These are phyloP conservation scores for Castor canadensis DNA, from an alignment of 2,113 vertebrate genomes.

Conservation along the genomic window DNA sequence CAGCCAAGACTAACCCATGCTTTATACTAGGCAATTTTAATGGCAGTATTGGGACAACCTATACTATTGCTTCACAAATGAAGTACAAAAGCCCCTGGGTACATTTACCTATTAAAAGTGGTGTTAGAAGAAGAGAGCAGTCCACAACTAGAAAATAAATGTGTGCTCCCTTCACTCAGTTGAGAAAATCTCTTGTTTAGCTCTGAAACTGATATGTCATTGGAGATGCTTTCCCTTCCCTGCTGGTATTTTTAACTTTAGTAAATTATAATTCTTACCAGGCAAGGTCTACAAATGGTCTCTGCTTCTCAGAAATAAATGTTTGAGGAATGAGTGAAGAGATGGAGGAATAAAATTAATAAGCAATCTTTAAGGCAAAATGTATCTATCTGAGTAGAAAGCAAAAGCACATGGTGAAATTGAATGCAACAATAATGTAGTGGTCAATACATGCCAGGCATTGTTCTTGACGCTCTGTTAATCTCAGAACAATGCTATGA, in stretches of 20 bases:
- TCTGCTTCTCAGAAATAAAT: slow-evolving; percentile 36
- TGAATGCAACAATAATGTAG: background rate
- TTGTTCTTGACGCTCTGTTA: background rate
- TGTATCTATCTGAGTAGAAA: background rate
- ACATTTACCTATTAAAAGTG: slow-evolving; percentile 25
- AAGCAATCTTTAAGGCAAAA: background rate
- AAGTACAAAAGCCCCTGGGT: slow-evolving; percentile 25
- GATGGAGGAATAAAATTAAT: background rate
- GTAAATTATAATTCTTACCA: background rate
- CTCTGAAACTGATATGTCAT: background rate
- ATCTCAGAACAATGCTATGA: slow-evolving; percentile 18
- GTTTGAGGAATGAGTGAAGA: background rate
- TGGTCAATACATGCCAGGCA: background rate
- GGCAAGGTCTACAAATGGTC: background rate
- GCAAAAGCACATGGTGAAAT: background rate
- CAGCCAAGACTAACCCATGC: slow-evolving; percentile 42
- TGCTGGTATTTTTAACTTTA: background rate
- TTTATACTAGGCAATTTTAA: slow-evolving; percentile 52
- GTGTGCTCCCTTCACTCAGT: background rate
- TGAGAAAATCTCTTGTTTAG: background rate
- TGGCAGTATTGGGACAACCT: slow-evolving; percentile 54
- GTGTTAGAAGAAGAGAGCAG: background rate
- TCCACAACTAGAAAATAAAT: slow-evolving; percentile 14
- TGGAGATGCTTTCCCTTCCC: background rate
- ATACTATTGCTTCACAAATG: slow-evolving; percentile 30